Conservation (phyloP, 2,888 invertebrate genomes). For the Caenorhabditis afra region DNA sequence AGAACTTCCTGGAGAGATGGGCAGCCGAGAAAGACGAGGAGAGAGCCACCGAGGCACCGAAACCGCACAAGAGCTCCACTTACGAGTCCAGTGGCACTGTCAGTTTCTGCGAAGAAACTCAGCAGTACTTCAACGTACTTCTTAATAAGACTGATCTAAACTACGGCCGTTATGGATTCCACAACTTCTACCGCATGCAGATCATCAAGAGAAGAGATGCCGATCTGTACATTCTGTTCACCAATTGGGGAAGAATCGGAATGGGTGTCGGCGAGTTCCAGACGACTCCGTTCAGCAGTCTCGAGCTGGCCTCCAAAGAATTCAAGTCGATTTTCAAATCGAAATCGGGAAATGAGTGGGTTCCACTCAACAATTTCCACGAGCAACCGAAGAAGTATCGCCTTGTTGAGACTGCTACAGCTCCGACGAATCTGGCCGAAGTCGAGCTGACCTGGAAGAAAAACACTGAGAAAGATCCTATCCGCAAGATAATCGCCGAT, state of each 20-base stretch:
- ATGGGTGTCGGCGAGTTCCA: conserved; percentile 73
- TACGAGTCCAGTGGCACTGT: conserved; percentile 68
- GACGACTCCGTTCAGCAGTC: conserved; percentile 63
- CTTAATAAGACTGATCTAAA: conserved; percentile 83
- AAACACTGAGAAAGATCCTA: conserved; percentile 56
- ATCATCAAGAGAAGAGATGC: conserved; percentile 82
- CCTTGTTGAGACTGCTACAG: conserved; percentile 66
- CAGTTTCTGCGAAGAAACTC: conserved; percentile 64
- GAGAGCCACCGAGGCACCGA: conserved; percentile 52
- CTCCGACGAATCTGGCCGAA: conserved; percentile 51
- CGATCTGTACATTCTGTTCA: conserved; percentile 83
- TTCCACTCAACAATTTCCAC: conserved; percentile 63
- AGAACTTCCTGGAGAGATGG: conserved; percentile 52
- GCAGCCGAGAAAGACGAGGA: conserved; percentile 55
- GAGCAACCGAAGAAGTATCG: conserved; percentile 82
- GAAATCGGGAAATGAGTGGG: conserved; percentile 82
- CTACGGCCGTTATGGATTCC: conserved; percentile 82
- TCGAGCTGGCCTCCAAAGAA: conserved; percentile 81
- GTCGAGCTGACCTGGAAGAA: conserved; percentile 54
- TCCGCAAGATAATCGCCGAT: conserved; percentile 78
- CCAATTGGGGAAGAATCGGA: conserved; percentile 83
- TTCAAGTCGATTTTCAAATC: conserved; percentile 83
- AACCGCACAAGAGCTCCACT: conserved; percentile 66
- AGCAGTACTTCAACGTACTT: conserved; percentile 74
- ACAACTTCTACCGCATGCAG: conserved; percentile 84